Evolutionary conservation across 1,140 invertebrate species (phyloP).

Genomic region (Brachystomella parvula): DNA sequence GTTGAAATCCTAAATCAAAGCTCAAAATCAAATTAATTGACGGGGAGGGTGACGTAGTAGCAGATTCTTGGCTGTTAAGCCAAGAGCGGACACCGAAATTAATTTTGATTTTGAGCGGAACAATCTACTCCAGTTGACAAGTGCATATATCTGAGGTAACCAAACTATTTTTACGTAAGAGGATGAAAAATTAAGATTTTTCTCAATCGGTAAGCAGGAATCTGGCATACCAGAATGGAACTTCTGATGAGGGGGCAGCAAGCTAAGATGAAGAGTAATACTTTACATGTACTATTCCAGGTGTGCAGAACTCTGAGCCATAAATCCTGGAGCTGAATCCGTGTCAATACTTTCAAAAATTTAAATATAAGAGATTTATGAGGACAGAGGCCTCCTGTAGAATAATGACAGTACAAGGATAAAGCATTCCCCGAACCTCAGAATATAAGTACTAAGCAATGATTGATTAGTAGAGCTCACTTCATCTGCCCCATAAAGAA

Average conservation of each 20-base stretch:
- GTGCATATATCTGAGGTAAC: not conserved
- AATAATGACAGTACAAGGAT: not conserved
- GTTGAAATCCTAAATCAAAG: no score
- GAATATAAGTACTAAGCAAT: no score
- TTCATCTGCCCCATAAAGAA: not conserved
- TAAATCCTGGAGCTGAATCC: not conserved
- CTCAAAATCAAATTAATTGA: no score
- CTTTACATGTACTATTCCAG: not conserved
- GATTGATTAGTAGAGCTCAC: no score
- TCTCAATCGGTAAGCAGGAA: not conserved
- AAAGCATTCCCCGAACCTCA: no score
- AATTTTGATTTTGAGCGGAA: no score
- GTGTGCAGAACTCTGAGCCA: not conserved
- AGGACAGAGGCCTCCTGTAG: not conserved
- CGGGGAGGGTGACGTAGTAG: no score
- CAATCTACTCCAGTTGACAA: no score
- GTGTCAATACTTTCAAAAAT: slow-evolving; percentile 9
- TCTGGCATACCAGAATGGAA: not conserved
- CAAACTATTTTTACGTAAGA: not conserved
- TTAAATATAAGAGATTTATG: not conserved
- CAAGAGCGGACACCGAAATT: no score
- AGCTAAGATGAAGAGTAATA: not conserved
- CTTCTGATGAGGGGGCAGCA: no score
- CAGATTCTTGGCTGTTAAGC: no score
- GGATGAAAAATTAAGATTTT: not conserved